phyloP scores from a whole-genome alignment of 2,113 vertebrate species.

The Tapirus terrestris region DNA sequence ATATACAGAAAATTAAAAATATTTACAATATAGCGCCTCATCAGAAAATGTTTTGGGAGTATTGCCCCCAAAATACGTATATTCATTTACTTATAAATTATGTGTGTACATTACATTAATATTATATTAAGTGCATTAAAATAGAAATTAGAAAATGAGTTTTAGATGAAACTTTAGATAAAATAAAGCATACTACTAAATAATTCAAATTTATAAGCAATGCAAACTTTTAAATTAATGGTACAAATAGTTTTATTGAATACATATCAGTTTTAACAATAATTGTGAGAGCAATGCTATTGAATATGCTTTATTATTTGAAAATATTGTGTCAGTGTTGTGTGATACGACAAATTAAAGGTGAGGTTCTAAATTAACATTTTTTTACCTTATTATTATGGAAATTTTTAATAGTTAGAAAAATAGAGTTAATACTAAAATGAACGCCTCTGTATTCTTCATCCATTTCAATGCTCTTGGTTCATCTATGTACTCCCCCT shows the following conservation, averaged over 20 bases:
- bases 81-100: not conserved
- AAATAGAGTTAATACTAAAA: not conserved
- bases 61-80: not conserved
- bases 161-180: not conserved
- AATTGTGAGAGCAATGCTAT: not conserved
- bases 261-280: not conserved
- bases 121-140: not conserved
- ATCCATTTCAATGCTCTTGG: not conserved
- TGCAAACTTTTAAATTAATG: not conserved
- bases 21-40: not conserved
- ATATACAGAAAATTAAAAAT: not conserved
- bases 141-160: conserved; percentile 16
- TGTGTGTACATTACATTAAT: not conserved
- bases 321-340: not conserved
- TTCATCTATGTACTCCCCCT: not conserved
- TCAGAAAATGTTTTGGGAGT: conserved; percentile 4
- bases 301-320: conserved; percentile 1
- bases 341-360: not conserved
- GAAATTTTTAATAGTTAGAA: not conserved
- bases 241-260: not conserved
- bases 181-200: not conserved
- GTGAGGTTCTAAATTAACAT: not conserved
- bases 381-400: not conserved
- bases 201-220: conserved; percentile 21
- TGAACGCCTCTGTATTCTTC: not conserved